Evolutionary conservation across 2,888 invertebrate species (phyloP), one percentile per base, ranked within the genome.

Genomic region (Romanomermis culicivorax): DNA sequence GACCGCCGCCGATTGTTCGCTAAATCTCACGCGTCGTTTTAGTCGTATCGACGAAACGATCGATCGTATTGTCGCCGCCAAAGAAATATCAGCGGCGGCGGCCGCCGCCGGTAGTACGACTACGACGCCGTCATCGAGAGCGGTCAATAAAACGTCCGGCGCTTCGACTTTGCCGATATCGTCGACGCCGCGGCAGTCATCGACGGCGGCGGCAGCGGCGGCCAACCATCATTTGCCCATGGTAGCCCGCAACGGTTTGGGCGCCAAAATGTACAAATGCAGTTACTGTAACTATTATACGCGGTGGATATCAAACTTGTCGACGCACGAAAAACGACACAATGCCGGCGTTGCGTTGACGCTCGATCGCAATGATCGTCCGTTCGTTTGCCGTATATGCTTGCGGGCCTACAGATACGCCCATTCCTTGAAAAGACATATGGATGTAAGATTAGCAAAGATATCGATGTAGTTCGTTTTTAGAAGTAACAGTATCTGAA

Each of bases 261-360:
- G 63, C 53, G 63, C 64, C 42, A 65, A 85, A 71, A 80, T 80
- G 58, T 88, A 87, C 72, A 82, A 83, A 60, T 89, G 89, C 72
- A 82, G 85, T 47, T 80, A 82, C 68, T 89, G 89, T 70, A 80
- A 83, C 55, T 89, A 87, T 70, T 80, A 83, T 47, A 87, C 88
- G 42, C 81, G 84, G 60, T 82, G 86, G 68, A 77, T 87, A 64
- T 86, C 87, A 54, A 84, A 88, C 65, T 76, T 89, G 62, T 86
- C 85, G 70, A 83, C 87, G 52, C 89, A 89, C 72, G 88, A 89
- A 70, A 79, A 85, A 63, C 83, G 85, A 45, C 87, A 87, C 71
- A 72, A 75, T 20, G 70, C 60, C 59, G 65, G 60, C 54, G 62
- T 60, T 58, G 60, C 66, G 57, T 59, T 59, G 11, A 11, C 11